These are phyloP conservation scores for Pandemis cinnamomeana DNA, from an alignment of 2,888 invertebrate genomes.

Conservation along the genomic window DNA sequence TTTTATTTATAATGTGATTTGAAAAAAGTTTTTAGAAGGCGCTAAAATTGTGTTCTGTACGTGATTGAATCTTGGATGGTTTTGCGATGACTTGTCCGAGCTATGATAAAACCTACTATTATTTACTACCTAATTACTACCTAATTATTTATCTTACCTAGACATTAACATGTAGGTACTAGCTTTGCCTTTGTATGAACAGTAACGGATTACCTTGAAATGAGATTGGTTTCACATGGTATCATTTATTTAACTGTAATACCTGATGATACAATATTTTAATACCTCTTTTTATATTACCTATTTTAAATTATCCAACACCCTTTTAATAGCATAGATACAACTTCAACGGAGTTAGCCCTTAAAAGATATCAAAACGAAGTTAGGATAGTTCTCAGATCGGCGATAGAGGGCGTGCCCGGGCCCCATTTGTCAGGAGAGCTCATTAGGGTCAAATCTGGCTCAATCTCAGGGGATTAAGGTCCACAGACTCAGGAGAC, in stretches of 20 bases:
- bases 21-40: too few species aligned
- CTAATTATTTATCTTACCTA: too few species aligned
- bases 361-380: slow-evolving; percentile 55
- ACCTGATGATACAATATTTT: too few species aligned
- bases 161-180: too few species aligned
- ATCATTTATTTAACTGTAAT: not conserved
- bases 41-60: too few species aligned
- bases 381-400: slow-evolving; percentile 73
- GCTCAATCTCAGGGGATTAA: slow-evolving; percentile 74
- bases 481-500: slow-evolving; percentile 61
- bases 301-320: too few species aligned
- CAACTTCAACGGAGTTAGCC: slow-evolving; percentile 35
- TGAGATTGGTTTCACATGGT: not conserved
- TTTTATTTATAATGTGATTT: too few species aligned
- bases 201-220: not conserved
- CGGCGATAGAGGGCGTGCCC: slow-evolving; percentile 75
- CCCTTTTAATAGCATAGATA: not conserved
- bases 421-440: slow-evolving; percentile 75
- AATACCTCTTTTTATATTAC: too few species aligned
- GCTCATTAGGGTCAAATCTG: slow-evolving; percentile 78
- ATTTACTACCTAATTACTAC: too few species aligned
- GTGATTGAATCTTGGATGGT: too few species aligned
- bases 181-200: not conserved
- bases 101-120: too few species aligned
- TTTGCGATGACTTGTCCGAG: too few species aligned